Evolutionary conservation across 1,140 invertebrate species (phyloP), one percentile per base, ranked within the genome.

Genomic region (Mesaphorura yosii): DNA sequence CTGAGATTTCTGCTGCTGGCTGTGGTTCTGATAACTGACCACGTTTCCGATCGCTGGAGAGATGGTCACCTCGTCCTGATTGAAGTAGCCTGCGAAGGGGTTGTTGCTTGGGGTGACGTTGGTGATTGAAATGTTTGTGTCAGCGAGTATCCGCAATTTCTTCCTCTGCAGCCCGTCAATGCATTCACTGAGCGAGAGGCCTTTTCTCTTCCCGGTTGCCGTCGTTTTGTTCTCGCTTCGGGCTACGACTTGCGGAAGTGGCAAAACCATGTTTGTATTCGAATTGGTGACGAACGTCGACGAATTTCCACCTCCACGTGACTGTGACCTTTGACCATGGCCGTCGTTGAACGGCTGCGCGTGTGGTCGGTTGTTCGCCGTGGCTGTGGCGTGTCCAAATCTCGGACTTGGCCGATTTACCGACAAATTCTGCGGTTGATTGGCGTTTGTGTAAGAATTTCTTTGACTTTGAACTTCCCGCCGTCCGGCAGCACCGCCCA

Each of bases 81-180:
- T 7, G 20, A 27, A n/a, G n/a, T 23, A 20, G 23, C 44, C 20
- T 15, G 17, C 23, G 40, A 22, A 42, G 6, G 6, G 5, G 20
- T 42, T 51, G 28, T 41, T 49, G 23, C 38, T 49, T 12, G 20
- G 12, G 14, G 10, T 28, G 28, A 49, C 12, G 19, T 46, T 46
- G 7, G 44, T 46, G 20, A 46, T 46, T 23, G 44, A 46, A 7
- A 49, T 19, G 23, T 47, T 52, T 29, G 25, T 34, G 10, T 59
- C 53, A 27, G 56, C 55, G 5, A 58, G 42, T 10, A 58, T 31
- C 23, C 41, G 51, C 48, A 58, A 46, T 37, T 54, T 58, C 44
- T 62, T 62, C 40, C 49, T 34, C 29, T 62, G 53, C 6, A 62
- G 48, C 2, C 60, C 60, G 37, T 62, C 60, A 20, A 58, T 58